These are phyloP conservation scores for Crenichthys baileyi DNA, from an alignment of 2,797 vertebrate genomes.

Conservation along the genomic window DNA sequence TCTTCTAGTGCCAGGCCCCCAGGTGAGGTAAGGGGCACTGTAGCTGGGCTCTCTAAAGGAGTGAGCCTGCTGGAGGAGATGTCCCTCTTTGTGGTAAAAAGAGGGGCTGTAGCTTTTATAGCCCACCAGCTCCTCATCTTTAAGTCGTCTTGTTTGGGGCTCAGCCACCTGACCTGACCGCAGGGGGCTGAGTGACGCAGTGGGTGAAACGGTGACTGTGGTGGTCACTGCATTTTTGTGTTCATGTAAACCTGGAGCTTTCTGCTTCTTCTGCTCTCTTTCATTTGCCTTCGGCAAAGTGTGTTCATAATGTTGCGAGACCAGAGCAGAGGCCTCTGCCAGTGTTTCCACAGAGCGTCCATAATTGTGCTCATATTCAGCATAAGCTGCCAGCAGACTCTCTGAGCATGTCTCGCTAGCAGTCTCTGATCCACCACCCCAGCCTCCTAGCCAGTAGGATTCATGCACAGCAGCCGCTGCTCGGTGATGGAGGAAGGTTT, in stretches of 20 bases:
- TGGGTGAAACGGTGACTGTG: conserved; percentile 14
- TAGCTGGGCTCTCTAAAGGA: conserved; percentile 86
- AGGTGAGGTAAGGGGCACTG: conserved; percentile 70
- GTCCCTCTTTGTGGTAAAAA: conserved; percentile 85
- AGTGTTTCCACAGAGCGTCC: conserved; percentile 86
- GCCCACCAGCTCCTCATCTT: conserved; percentile 85
- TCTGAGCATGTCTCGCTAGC: conserved; percentile 83
- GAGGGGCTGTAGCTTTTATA: conserved; percentile 90
- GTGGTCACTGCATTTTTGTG: conserved; percentile 26
- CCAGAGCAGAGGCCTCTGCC: conserved; percentile 79
- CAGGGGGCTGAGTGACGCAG: conserved; percentile 36
- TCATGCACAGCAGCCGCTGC: conserved; percentile 69
- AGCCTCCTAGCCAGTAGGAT: conserved; percentile 62
- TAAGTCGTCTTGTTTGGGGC: conserved; percentile 67
- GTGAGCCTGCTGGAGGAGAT: conserved; percentile 85
- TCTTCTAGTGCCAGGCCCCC: conserved; percentile 53
- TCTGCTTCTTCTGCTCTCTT: conserved; percentile 37
- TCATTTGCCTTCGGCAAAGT: conserved; percentile 29
- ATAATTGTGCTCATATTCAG: conserved; percentile 78
- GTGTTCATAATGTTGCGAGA: conserved; percentile 72
- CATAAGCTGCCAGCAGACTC: conserved; percentile 82
- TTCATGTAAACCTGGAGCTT: conserved; percentile 31
- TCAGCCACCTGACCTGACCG: conserved; percentile 77
- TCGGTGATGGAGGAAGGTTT: conserved; percentile 81
- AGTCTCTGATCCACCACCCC: conserved; percentile 36